These are phyloP conservation scores for Melospiza melodia DNA, from an alignment of 2,113 vertebrate genomes.

Conservation along the genomic window DNA sequence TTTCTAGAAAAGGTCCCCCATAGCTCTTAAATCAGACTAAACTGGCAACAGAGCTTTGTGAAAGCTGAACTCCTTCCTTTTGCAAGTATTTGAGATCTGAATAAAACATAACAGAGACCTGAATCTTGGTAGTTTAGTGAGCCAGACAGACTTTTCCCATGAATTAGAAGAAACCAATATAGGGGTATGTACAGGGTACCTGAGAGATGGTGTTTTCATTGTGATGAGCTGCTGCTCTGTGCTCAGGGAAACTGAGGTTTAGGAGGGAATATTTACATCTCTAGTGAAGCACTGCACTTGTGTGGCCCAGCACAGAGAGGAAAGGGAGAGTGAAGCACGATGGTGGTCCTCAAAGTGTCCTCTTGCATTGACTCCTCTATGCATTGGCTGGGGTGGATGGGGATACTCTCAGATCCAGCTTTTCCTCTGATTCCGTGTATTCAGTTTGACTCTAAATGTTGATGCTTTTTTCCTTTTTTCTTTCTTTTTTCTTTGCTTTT, in stretches of 20 bases:
- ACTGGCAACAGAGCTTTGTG: background rate
- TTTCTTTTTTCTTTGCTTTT: background rate
- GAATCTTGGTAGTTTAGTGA: constrained; percentile 20
- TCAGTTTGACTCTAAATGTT: background rate
- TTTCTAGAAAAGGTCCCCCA: background rate
- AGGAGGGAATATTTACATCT: background rate
- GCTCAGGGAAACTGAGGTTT: background rate
- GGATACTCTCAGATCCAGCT: background rate
- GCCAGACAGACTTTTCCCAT: background rate
- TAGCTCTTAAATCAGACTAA: constrained; percentile 40
- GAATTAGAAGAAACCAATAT: constrained; percentile 25
- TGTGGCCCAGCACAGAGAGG: background rate
- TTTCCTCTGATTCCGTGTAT: background rate
- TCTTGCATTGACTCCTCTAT: background rate
- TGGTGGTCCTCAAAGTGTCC: background rate
- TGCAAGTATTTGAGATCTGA: constrained; percentile 57
- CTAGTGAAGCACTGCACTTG: background rate
- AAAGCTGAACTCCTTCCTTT: constrained; percentile 1
- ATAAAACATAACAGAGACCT: constrained; percentile 53
- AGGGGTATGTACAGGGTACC: background rate
- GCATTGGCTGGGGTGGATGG: background rate
- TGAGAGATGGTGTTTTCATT: background rate
- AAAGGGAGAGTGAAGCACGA: accelerated
- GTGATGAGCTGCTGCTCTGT: background rate
- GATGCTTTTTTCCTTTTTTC: background rate